Conservation (phyloP, 53 echinoderm and acorn worm genomes). For the Mesocentrotus franciscanus region DNA sequence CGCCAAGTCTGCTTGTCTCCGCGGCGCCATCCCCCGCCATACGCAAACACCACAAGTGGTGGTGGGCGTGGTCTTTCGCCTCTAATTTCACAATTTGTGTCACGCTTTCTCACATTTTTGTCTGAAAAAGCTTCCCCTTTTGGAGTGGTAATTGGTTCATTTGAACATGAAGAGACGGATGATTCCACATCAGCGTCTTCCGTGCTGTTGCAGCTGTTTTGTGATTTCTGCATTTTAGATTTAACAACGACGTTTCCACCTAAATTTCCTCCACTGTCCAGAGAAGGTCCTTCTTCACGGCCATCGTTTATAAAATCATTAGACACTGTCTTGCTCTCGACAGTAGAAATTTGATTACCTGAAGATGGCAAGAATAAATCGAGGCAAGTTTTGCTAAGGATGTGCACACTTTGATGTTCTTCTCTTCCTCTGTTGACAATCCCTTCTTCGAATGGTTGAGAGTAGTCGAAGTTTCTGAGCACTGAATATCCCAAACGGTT, state of each 20-base stretch:
- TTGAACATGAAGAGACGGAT: not conserved
- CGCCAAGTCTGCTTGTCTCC: constrained; percentile 75
- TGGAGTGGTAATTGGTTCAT: not conserved
- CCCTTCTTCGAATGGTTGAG: not conserved
- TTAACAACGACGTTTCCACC: not conserved
- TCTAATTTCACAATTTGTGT: not conserved
- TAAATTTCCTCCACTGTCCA: not conserved
- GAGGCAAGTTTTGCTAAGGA: constrained; percentile 50
- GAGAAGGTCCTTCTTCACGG: not conserved
- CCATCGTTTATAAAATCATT: not conserved
- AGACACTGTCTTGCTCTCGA: not conserved
- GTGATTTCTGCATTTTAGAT: not conserved
- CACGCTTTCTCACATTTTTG: not conserved
- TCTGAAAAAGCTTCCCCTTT: not conserved
- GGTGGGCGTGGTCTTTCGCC: constrained; percentile 29
- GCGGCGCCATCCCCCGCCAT: constrained; percentile 79
- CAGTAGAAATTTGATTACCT: not conserved
- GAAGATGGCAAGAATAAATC: constrained; percentile 47
- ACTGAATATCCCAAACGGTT: constrained; percentile 32
- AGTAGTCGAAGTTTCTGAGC: constrained; percentile 39
- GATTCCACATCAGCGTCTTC: not conserved
- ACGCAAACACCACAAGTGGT: constrained; percentile 71
- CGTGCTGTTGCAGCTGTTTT: not conserved
- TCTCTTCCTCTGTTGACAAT: not conserved
- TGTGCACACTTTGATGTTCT: not conserved